A percentile compares a stretch with the other conserved stretches of the same genome.
phyloP scores from a whole-genome alignment of 2,888 invertebrate genomes.

The Melanotus villosus region DNA sequence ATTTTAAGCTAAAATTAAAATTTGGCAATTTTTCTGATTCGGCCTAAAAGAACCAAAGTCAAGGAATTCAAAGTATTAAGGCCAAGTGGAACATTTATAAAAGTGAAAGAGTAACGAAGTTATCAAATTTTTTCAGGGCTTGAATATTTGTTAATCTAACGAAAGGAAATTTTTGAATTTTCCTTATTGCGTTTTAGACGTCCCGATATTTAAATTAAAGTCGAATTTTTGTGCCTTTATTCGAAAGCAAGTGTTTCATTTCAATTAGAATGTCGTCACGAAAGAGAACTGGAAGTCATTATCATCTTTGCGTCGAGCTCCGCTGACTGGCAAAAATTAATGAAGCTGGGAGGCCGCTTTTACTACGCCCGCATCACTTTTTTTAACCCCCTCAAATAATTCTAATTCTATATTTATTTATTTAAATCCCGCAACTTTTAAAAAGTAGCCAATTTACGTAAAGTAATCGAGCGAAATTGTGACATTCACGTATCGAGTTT shows the following conservation, averaged over 20 bases:
- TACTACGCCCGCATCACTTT: constrained; percentile 4
- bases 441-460: neutral
- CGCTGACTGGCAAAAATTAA: constrained; percentile 43
- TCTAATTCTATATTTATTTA: neutral
- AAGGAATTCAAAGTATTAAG: no score
- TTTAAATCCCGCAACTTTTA: neutral
- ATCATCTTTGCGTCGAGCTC: constrained; percentile 30
- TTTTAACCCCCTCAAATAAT: neutral
- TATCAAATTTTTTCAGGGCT: no score
- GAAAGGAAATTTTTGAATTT: neutral
- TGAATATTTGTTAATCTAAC: neutral
- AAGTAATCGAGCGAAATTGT: no score
- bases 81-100: no score
- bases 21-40: no score
- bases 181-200: neutral
- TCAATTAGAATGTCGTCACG: constrained; percentile 36
- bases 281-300: constrained; percentile 37
- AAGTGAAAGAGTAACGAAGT: no score
- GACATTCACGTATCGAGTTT: no score
- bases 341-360: constrained; percentile 30
- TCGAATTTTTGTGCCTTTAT: constrained; percentile 12
- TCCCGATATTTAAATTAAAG: constrained; percentile 4
- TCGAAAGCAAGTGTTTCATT: constrained; percentile 35
- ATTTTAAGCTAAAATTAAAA: no score
- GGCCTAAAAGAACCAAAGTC: no score